Evolutionary conservation across 1,140 invertebrate genomes (phyloP).

Genomic region (Heliconius eleuchia): DNA sequence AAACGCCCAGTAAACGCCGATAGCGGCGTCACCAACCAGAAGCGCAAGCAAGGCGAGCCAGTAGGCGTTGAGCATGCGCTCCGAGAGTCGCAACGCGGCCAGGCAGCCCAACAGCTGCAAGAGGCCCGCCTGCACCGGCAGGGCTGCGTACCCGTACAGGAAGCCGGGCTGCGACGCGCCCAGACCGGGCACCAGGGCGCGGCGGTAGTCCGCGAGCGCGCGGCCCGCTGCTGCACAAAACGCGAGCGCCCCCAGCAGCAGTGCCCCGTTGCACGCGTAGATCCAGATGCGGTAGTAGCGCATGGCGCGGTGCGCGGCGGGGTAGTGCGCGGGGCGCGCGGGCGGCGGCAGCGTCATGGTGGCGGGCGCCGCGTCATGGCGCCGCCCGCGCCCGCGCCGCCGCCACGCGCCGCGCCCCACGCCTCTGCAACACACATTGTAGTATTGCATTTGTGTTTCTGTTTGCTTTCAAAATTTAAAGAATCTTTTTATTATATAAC

Average conservation of each 20-base stretch:
- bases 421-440: conserved; percentile 60
- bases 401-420: conserved; percentile 77
- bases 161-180: conserved; percentile 89
- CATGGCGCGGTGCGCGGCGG: conserved; percentile 76
- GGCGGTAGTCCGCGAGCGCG: conserved; percentile 87
- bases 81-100: conserved; percentile 89
- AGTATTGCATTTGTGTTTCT: not conserved
- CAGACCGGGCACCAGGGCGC: conserved; percentile 87
- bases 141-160: conserved; percentile 91
- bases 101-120: conserved; percentile 90
- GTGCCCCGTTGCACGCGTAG: conserved; percentile 94
- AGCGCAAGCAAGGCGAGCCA: conserved; percentile 91
- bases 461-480: too few relatives aligned
- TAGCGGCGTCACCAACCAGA: conserved; percentile 90
- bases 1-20: conserved; percentile 94
- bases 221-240: conserved; percentile 89
- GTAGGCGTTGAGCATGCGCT: conserved; percentile 90
- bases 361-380: conserved; percentile 72
- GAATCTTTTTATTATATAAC: too few relatives aligned
- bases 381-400: conserved; percentile 77
- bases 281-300: conserved; percentile 95
- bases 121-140: conserved; percentile 87
- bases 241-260: conserved; percentile 90
- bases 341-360: conserved; percentile 78
- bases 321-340: conserved; percentile 71